A percentile compares a stretch with the other conserved stretches of the same genome.
These are phyloP conservation scores for Premnoplex brunnescens DNA, from an alignment of 2,797 vertebrate genomes.

Conservation along the genomic window DNA sequence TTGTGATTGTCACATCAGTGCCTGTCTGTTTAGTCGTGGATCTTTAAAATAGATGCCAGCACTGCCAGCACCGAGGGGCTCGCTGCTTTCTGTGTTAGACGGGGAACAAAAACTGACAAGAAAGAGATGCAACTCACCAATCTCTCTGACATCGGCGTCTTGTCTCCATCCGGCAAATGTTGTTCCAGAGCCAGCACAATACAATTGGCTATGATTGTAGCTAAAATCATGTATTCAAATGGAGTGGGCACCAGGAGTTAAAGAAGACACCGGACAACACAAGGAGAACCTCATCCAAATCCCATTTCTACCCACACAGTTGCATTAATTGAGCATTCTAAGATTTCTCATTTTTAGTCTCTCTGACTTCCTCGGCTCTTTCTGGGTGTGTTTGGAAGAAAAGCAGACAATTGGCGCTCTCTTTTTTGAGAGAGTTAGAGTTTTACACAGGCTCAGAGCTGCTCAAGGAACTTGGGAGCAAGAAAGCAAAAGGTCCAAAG, in stretches of 20 bases:
- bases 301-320: not conserved
- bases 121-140: slow-evolving; percentile 84
- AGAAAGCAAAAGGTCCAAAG: not conserved
- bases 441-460: not conserved
- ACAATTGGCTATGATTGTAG: slow-evolving; percentile 98
- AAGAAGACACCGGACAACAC: slow-evolving; percentile 9
- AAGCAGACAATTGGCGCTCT: not conserved
- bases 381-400: not conserved
- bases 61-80: not conserved
- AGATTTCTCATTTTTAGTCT: not conserved
- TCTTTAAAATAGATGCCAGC: not conserved
- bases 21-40: not conserved
- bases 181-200: slow-evolving; percentile 97
- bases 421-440: not conserved
- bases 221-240: slow-evolving; percentile 98
- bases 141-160: slow-evolving; percentile 95
- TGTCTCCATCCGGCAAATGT: slow-evolving; percentile 93
- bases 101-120: not conserved
- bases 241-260: slow-evolving; percentile 81
- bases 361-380: not conserved
- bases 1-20: not conserved
- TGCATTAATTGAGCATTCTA: not conserved
- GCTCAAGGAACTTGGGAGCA: not conserved
- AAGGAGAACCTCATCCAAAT: not conserved
- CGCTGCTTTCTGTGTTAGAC: not conserved